Percentiles rank a stretch among this genome's conserved stretches.
Evolutionary conservation across 1,140 invertebrate genomes (phyloP).

Genomic region (Pachyrhynchus sulphureomaculatus): DNA sequence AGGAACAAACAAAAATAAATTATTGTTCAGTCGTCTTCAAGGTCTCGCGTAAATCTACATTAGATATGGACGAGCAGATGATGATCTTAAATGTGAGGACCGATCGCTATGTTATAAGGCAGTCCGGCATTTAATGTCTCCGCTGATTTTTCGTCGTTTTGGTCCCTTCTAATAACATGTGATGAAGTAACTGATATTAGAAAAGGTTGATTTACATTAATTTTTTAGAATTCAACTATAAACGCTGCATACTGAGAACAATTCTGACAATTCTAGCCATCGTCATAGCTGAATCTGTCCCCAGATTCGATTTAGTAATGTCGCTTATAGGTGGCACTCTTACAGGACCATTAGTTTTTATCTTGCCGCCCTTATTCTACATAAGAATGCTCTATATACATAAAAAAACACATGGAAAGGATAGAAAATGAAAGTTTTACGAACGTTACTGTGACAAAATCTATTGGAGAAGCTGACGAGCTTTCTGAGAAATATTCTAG

Average conservation of each 20-base stretch:
- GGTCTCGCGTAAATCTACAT: too few relatives aligned
- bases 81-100: too few relatives aligned
- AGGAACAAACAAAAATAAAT: not conserved
- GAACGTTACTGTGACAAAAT: constrained; percentile 19
- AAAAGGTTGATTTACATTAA: too few relatives aligned
- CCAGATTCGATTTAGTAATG: constrained; percentile 87
- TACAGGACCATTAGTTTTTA: constrained; percentile 80
- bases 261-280: constrained; percentile 69
- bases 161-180: too few relatives aligned
- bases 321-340: constrained; percentile 82
- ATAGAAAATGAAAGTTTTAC: constrained; percentile 33
- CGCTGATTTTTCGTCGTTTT: too few relatives aligned
- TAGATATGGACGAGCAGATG: too few relatives aligned
- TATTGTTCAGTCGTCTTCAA: too few relatives aligned
- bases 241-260: constrained; percentile 73
- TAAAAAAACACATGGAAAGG: constrained; percentile 25
- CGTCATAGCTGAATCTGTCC: constrained; percentile 78
- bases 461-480: not conserved
- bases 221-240: constrained; percentile 75
- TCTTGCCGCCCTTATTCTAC: constrained; percentile 84
- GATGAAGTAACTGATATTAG: too few relatives aligned
- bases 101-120: too few relatives aligned
- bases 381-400: constrained; percentile 52
- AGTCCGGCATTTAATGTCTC: too few relatives aligned
- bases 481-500: not conserved